Base-by-base conservation (phyloP, 2,113 vertebrate species). In the Oxygymnocypris stewartii region DNA sequence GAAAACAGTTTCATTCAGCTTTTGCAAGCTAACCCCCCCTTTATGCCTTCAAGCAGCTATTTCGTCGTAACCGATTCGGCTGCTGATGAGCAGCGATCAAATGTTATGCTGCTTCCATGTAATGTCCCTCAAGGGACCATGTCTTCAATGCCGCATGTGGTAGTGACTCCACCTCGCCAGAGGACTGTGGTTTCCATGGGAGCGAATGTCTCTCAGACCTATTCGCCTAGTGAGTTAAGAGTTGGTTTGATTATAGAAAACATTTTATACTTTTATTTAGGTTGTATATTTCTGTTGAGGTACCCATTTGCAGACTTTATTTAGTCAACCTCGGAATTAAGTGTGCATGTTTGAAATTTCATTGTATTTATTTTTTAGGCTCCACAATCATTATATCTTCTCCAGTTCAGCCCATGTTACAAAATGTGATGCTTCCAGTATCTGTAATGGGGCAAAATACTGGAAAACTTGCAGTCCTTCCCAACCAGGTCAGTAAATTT, bases 301-400 rank as follows among this genome's bases (percentile, higher is more conserved):
- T 47, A 47, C 44, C 2, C 44, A 47, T 47, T 47, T 49, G 12
- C 47, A 49, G 44, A 57, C 49, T 57, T 49, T 44, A 10, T 75
- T 51, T 54, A 80, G 8, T 67, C n/a, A 20, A 11, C 20, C 14
- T 28, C 42, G 10, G 37, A 12, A 65, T 44, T 82, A 65, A 49
- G 1, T 3, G 2, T 40, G 8, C 0, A 4, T 57, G 9, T 51
- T 75, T 81, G 4, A 40, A 76, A 28, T 57, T 20, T 23, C 8
- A 59, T 28, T 7, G n/a, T 18, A 42, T 77, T 63, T 57, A 85
- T 28, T 77, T 61, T 44, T 84, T 91, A 99, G 98, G 96, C 20
- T 96, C 98, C 89, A 90, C 97, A 23, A 95, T 99, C 87, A 95
- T 98, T 91, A 96, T 99, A 84, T 93, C 97, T 6, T 98, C 98